Conservation (phyloP, 2,888 invertebrate genomes). For the Drosophila planitibia region DNA sequence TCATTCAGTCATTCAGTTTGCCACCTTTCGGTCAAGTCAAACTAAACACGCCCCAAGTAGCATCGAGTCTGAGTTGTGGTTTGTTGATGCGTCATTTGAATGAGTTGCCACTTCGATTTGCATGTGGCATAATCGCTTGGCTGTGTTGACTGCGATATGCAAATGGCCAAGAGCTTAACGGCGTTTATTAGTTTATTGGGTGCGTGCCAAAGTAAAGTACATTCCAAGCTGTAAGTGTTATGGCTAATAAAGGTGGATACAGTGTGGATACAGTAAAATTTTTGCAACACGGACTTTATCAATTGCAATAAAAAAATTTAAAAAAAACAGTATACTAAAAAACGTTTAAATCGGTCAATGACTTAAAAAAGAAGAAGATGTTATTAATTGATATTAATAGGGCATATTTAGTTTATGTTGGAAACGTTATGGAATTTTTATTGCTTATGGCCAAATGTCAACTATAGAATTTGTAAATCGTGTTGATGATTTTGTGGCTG, state of each 20-base stretch:
- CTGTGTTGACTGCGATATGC: constrained; percentile 24
- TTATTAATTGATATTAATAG: neutral
- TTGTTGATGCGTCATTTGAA: constrained; percentile 45
- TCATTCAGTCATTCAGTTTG: constrained; percentile 55
- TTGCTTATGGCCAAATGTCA: neutral
- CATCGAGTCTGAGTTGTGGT: neutral
- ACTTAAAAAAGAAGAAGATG: neutral
- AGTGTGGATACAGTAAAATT: neutral
- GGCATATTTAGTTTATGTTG: neutral
- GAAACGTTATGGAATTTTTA: neutral
- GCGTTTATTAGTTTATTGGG: constrained; percentile 6
- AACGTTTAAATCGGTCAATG: neutral
- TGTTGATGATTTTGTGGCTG: neutral
- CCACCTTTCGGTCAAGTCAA: constrained; percentile 58
- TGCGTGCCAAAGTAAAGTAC: constrained; percentile 4
- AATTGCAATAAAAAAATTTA: neutral
- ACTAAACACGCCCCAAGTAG: constrained; percentile 37
- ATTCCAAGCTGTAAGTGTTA: neutral
- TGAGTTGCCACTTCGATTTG: constrained; percentile 39
- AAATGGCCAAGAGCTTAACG: constrained; percentile 25
- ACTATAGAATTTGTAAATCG: neutral
- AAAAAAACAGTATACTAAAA: neutral
- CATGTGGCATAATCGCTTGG: constrained; percentile 26
- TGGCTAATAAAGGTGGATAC: neutral
- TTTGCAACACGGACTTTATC: neutral